A percentile compares a stretch with the other conserved stretches of the same genome.
Conservation (phyloP, 1,140 invertebrate species). For the Paramacrobiotus metropolitanus region DNA sequence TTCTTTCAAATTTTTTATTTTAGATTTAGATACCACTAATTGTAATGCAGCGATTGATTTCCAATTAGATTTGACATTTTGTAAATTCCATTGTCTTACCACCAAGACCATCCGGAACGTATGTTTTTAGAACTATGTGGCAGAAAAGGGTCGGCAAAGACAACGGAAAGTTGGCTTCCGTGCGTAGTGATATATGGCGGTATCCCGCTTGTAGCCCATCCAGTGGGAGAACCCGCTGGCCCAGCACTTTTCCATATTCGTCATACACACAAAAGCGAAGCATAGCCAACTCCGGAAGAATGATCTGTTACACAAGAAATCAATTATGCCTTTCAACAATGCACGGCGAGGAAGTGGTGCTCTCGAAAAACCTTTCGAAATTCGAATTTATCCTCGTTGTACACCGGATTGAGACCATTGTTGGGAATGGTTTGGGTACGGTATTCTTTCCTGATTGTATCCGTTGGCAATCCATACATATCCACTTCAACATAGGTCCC, state of each 20-base stretch:
- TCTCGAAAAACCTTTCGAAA: slow-evolving; percentile 58
- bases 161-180: slow-evolving; percentile 97
- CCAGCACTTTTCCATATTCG: slow-evolving; percentile 84
- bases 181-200: slow-evolving; percentile 83
- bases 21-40: neutral
- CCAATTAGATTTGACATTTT: too few relatives aligned
- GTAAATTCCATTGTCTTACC: too few relatives aligned
- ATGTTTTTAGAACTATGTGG: slow-evolving; percentile 96
- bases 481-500: slow-evolving; percentile 99
- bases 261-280: slow-evolving; percentile 94
- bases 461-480: slow-evolving; percentile 96
- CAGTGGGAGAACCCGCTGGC: slow-evolving; percentile 84
- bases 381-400: slow-evolving; percentile 92
- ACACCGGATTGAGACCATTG: slow-evolving; percentile 90
- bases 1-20: neutral
- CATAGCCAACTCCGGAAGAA: slow-evolving; percentile 88
- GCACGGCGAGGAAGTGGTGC: too few relatives aligned
- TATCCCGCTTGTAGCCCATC: slow-evolving; percentile 94
- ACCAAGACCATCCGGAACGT: slow-evolving; percentile 95
- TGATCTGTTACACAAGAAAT: slow-evolving; percentile 36
- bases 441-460: slow-evolving; percentile 96
- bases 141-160: slow-evolving; percentile 95
- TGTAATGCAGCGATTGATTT: too few relatives aligned
- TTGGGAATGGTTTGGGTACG: slow-evolving; percentile 77
- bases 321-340: too few relatives aligned